Base-by-base conservation (phyloP, 2,113 vertebrate species). In the Gadus macrocephalus region DNA sequence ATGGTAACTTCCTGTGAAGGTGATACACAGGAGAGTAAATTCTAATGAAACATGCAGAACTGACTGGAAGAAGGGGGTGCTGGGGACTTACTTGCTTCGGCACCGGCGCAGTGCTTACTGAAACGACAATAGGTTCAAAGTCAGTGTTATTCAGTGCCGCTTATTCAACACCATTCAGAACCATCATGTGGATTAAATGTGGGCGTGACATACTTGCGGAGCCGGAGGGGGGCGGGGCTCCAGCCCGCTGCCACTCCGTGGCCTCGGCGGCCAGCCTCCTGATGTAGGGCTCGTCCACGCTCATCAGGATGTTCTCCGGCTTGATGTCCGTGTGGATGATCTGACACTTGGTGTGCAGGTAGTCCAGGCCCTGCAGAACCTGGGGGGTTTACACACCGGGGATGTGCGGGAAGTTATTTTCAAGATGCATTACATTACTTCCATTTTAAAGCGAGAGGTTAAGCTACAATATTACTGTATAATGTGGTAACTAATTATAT, bases 241-340 rank as follows among this genome's bases (percentile, higher is more conserved):
- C 97, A n/a, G 96, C 93, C 63, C 92, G 91, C 85, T 98, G 96
- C 97, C 97, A 99, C 75, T 99, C 96, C 0, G 96, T 97, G 15
- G 97, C 97, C 76, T 98, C 97, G 22, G 96, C 95, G 58, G 97
- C 97, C 66, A 98, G 91, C 59, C 90, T 93, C 5, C 97, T 92
- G 28, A 99, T 91, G 22, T 98, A 98, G 22, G 94, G 90, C 82
- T 97, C 94, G 0, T 96, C 95, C 2, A 99, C 97, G 5, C 92
- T 97, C 87, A 99, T 89, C 31, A 99, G 86, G 73, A 99, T 97
- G 78, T 99, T 99, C 85, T 99, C 97, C 0, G 97, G 97, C 72
- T 99, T 99, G 72, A 99, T 96, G 73, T 99, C 97, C 0, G 97
- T 99, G 79, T 99, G 97, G 83, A 99, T 99, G 85, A 99, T 98